Conservation (phyloP, 2,113 vertebrate genomes). For the Machaerirhynchus nigripectus region DNA sequence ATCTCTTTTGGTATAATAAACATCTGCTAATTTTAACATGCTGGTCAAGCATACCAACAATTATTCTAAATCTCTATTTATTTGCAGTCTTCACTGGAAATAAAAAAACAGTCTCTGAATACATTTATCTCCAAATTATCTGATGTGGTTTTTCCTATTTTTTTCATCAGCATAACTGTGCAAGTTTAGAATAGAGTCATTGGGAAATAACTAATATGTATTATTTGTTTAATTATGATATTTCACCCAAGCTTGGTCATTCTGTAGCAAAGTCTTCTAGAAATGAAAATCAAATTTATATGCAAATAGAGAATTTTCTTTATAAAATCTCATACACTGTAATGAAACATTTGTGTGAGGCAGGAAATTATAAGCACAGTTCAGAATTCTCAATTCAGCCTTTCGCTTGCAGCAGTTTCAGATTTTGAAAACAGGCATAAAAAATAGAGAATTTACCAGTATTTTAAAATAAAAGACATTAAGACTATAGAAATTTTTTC, state of each 20-base stretch:
- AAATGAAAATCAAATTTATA: slow-evolving; percentile 36
- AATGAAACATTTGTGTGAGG: background rate
- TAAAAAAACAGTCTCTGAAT: background rate
- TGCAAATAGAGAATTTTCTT: background rate
- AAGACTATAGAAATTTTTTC: background rate
- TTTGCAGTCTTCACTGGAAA: background rate
- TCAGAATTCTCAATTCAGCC: background rate
- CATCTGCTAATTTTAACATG: slow-evolving; percentile 34
- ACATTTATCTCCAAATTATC: background rate
- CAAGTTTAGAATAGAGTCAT: slow-evolving; percentile 37
- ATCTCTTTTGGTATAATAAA: slow-evolving; percentile 28
- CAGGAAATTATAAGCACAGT: background rate
- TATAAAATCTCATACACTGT: background rate
- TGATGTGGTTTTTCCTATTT: background rate
- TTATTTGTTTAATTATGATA: background rate
- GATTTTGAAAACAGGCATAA: background rate
- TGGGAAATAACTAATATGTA: background rate
- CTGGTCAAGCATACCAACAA: background rate
- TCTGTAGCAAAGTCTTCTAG: background rate
- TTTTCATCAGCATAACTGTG: background rate
- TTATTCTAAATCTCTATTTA: background rate
- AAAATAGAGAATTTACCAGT: background rate
- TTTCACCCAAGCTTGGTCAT: background rate
- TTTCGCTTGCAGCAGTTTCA: background rate
- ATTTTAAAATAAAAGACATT: background rate